Evolutionary conservation across 1,140 invertebrate species (phyloP).

Genomic region (Myzus persicae): DNA sequence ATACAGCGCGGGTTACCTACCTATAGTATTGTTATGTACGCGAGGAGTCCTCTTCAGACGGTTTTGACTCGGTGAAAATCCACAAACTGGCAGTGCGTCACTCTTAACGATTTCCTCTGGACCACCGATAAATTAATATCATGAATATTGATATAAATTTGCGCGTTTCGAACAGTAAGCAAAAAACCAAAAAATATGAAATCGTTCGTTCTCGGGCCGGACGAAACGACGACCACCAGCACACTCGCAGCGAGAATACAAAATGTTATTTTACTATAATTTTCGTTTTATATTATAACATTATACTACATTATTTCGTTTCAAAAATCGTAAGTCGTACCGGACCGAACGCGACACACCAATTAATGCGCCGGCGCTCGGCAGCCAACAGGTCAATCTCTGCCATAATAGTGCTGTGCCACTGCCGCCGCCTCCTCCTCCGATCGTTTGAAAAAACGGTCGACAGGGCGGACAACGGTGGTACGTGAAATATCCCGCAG

Average conservation of each 20-base stretch:
- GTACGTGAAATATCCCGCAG: conserved; percentile 14
- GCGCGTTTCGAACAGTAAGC: not conserved
- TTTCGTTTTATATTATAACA: not conserved
- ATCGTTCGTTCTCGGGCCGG: not conserved
- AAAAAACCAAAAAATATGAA: not conserved
- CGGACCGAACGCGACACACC: not conserved
- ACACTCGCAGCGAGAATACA: not conserved
- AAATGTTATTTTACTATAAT: not conserved
- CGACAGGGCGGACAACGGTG: not conserved
- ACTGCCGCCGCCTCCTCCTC: not conserved
- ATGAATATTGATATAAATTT: not conserved
- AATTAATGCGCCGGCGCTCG: not conserved
- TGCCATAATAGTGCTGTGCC: not conserved
- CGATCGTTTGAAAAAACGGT: not conserved
- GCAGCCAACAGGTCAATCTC: conserved; percentile 20
- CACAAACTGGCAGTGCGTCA: not conserved
- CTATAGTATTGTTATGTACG: not conserved
- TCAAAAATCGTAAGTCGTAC: not conserved
- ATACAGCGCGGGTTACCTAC: not conserved
- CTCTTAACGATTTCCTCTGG: not conserved
- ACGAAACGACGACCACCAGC: not conserved
- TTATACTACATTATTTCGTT: not conserved
- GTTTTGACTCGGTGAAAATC: not conserved
- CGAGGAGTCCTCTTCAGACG: not conserved
- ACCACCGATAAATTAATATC: not conserved